phyloP scores from a whole-genome alignment of 2,113 vertebrate species.

The Lasiurus borealis region DNA sequence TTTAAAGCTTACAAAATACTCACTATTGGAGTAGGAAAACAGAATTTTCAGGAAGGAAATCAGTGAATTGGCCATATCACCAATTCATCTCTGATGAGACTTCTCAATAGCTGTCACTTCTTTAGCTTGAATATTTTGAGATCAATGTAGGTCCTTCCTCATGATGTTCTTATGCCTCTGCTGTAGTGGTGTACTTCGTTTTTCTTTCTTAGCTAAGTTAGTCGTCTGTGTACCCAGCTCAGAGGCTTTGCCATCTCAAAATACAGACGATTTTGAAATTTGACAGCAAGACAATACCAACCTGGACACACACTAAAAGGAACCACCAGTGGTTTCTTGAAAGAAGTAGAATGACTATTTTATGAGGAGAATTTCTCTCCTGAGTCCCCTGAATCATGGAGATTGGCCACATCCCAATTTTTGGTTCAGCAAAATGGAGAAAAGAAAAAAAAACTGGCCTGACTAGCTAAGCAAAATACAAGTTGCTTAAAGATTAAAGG shows the following conservation, averaged over 20 bases:
- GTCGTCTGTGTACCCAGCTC: background rate
- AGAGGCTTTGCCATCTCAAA: constrained; percentile 32
- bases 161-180: background rate
- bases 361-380: background rate
- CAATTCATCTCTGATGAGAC: background rate
- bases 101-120: background rate
- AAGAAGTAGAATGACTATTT: constrained; percentile 30
- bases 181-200: background rate
- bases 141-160: background rate
- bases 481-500: constrained; percentile 64
- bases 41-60: background rate
- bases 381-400: background rate
- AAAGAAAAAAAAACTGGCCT: constrained; percentile 33
- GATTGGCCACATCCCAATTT: constrained; percentile 56
- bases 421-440: constrained; percentile 78
- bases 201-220: constrained; percentile 16
- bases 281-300: constrained; percentile 34
- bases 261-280: constrained; percentile 39
- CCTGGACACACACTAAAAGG: constrained; percentile 28
- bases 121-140: background rate
- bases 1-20: background rate
- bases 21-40: background rate
- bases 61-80: background rate
- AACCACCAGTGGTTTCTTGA: constrained; percentile 21
- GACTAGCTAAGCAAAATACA: constrained; percentile 64